Evolutionary conservation across 2,888 invertebrate species (phyloP).

Genomic region (Sarcophaga rosellei): DNA sequence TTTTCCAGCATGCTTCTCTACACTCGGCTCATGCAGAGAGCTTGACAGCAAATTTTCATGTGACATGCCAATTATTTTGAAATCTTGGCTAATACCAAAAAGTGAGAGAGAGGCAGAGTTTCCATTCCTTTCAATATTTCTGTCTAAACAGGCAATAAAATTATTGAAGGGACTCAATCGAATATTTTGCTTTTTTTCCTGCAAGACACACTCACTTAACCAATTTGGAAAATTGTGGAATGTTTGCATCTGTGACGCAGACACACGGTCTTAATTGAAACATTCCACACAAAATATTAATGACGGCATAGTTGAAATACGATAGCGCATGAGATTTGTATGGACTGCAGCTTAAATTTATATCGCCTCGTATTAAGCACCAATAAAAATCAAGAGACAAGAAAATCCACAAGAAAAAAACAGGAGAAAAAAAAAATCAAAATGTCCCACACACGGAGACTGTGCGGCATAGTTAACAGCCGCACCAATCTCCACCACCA

Average conservation of each 20-base stretch:
- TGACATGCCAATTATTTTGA: background rate
- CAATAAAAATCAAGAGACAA: conserved; percentile 54
- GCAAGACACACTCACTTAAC: conserved; percentile 17
- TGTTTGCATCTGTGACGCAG: conserved; percentile 38
- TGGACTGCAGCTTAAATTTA: conserved; percentile 54
- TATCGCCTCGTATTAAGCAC: conserved; percentile 57
- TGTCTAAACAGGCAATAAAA: too few relatives aligned
- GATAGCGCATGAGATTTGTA: conserved; percentile 62
- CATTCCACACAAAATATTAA: conserved; percentile 49
- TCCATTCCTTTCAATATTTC: too few relatives aligned
- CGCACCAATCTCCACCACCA: conserved; percentile 11
- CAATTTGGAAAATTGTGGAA: conserved; percentile 30
- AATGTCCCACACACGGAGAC: conserved; percentile 64
- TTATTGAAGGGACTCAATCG: too few relatives aligned
- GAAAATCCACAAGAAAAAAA: background rate
- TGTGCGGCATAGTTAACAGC: conserved; percentile 50
- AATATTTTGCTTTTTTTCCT: background rate
- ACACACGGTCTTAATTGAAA: conserved; percentile 66
- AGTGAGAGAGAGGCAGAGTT: too few relatives aligned
- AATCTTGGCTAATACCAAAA: background rate
- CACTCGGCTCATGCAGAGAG: background rate
- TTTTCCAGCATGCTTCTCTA: background rate
- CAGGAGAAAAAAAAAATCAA: background rate
- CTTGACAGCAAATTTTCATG: background rate
- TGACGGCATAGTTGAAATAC: conserved; percentile 50